phyloP scores from a whole-genome alignment of 2,888 invertebrate genomes.

The Drosophila incognita region DNA sequence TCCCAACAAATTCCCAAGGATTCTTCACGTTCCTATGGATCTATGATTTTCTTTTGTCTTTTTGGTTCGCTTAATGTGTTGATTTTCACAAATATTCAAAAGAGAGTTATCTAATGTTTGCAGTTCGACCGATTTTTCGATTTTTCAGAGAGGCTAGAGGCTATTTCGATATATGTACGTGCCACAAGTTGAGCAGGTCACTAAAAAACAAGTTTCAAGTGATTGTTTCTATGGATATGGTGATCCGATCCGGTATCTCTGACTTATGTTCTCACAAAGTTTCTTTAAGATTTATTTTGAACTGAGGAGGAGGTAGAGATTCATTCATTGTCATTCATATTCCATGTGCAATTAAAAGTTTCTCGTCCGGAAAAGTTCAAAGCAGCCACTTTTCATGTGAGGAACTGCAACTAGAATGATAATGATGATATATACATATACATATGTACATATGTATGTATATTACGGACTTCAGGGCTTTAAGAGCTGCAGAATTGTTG shows the following conservation, averaged over 20 bases:
- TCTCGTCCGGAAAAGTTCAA: neutral
- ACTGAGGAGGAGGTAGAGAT: neutral
- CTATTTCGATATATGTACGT: no score
- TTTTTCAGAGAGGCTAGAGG: no score
- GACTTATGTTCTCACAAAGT: neutral
- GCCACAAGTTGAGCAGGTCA: no score
- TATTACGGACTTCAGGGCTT: neutral
- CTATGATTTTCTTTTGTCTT: neutral
- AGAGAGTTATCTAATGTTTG: neutral
- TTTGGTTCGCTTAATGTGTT: neutral
- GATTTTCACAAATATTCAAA: no score
- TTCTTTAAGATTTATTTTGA: neutral
- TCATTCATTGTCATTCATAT: neutral
- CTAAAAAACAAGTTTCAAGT: no score
- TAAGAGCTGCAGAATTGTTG: neutral
- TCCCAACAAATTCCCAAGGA: neutral
- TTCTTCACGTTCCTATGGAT: fast-evolving
- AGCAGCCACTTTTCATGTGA: neutral
- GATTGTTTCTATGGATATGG: neutral
- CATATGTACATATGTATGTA: neutral
- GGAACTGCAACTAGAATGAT: neutral
- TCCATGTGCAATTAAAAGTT: neutral
- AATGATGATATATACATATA: neutral
- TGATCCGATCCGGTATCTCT: neutral
- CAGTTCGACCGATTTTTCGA: neutral